Conservation (phyloP, 2,113 vertebrate genomes). For the Diglossa brunneiventris region DNA sequence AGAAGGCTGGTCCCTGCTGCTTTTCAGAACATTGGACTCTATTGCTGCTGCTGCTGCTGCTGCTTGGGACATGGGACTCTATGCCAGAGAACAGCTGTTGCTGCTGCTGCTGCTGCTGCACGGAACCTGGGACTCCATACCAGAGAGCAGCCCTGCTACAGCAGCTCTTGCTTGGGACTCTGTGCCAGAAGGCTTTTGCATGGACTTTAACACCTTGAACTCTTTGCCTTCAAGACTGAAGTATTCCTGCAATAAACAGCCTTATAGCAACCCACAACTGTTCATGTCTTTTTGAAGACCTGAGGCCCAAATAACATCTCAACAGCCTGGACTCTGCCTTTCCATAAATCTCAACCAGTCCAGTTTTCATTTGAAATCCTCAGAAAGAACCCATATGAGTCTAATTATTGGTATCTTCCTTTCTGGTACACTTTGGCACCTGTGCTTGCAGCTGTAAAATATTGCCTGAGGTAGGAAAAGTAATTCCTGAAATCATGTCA, state of each 20-base stretch:
- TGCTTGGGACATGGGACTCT: too few species aligned
- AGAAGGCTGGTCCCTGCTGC: neutral
- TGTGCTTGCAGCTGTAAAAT: neutral
- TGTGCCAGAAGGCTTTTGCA: neutral
- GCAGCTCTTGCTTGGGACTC: neutral
- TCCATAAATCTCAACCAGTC: neutral
- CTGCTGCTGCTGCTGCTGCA: neutral
- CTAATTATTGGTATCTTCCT: neutral
- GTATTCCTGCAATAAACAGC: neutral
- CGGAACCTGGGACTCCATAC: too few species aligned
- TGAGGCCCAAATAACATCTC: neutral
- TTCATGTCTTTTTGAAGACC: neutral
- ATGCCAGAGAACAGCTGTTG: neutral
- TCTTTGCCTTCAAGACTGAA: neutral
- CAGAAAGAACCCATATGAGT: neutral
- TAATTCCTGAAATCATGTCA: neutral
- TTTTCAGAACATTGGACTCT: too few species aligned
- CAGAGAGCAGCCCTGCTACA: neutral
- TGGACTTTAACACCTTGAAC: neutral
- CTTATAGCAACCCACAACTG: neutral
- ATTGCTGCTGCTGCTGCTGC: too few species aligned
- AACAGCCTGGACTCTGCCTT: neutral
- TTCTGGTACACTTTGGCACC: neutral
- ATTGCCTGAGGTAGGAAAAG: neutral
- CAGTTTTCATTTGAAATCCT: neutral